phyloP scores from a whole-genome alignment of 2,113 vertebrate genomes.

The Furnarius figulus region DNA sequence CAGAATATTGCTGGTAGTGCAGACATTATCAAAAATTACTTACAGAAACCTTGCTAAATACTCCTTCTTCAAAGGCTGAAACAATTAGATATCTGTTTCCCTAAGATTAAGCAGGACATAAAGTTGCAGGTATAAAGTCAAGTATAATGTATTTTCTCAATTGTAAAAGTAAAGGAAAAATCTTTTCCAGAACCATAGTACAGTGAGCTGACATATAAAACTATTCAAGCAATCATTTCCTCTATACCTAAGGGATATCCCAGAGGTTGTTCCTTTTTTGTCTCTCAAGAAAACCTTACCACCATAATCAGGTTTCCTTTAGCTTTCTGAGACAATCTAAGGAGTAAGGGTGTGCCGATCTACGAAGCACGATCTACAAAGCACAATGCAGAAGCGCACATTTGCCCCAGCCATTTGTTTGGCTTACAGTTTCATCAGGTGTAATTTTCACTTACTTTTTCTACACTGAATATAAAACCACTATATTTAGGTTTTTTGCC shows the following conservation, averaged over 20 bases:
- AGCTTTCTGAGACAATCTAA: background rate
- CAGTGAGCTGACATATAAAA: background rate
- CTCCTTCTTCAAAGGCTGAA: background rate
- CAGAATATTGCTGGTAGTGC: background rate
- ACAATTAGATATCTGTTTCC: background rate
- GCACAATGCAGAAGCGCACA: background rate
- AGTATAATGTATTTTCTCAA: background rate
- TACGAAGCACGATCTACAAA: background rate
- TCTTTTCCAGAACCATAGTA: background rate
- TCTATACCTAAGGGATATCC: background rate
- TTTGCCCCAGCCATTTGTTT: background rate
- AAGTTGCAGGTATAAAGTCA: background rate
- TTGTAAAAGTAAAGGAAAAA: background rate
- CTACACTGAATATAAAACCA: background rate
- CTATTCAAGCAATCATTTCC: background rate
- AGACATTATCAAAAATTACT: background rate
- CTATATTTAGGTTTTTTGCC: background rate
- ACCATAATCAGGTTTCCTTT: background rate
- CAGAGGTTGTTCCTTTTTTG: background rate
- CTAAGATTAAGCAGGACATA: background rate
- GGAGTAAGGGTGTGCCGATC: background rate
- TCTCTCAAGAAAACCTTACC: background rate
- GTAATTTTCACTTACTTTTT: background rate
- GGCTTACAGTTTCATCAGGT: background rate
- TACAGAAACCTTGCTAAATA: background rate